These are phyloP conservation scores for Heliconius congener DNA, from an alignment of 1,140 invertebrate genomes.

Conservation along the genomic window DNA sequence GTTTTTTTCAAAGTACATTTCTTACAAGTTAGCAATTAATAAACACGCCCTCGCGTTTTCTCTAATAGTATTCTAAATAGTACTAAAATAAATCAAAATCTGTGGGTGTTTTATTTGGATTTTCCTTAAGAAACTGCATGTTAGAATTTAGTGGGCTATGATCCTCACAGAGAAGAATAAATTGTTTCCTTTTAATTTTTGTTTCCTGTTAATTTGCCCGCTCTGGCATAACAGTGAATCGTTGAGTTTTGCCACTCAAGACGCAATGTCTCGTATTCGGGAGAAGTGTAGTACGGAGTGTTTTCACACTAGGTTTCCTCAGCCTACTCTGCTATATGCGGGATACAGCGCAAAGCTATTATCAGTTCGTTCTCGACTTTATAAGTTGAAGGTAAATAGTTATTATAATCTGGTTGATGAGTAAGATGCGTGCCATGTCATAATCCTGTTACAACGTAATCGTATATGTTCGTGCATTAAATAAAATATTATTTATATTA, in stretches of 20 bases:
- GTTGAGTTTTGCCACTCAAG: no score
- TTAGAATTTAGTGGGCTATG: no score
- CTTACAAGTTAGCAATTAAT: not conserved
- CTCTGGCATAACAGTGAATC: no score
- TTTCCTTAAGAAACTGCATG: not conserved
- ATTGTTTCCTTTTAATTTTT: no score
- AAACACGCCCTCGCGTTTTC: not conserved
- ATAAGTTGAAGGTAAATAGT: not conserved
- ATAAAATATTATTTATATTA: not conserved
- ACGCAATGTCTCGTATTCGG: no score
- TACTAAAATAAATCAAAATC: not conserved
- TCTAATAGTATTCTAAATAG: slow-evolving; percentile 1
- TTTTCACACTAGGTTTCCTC: no score
- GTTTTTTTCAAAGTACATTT: not conserved
- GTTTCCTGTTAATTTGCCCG: no score
- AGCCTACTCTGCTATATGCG: no score
- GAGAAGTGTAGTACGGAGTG: no score
- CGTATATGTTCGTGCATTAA: not conserved
- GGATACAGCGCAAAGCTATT: not conserved
- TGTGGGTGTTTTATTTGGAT: not conserved
- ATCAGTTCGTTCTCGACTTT: not conserved
- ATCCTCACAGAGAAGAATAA: no score
- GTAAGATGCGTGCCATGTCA: not conserved
- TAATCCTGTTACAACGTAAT: not conserved
- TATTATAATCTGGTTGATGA: not conserved